Evolutionary conservation across 2,113 vertebrate genomes (phyloP), one percentile per base, ranked within the genome.

Genomic region (Nannobrachium achirus): DNA sequence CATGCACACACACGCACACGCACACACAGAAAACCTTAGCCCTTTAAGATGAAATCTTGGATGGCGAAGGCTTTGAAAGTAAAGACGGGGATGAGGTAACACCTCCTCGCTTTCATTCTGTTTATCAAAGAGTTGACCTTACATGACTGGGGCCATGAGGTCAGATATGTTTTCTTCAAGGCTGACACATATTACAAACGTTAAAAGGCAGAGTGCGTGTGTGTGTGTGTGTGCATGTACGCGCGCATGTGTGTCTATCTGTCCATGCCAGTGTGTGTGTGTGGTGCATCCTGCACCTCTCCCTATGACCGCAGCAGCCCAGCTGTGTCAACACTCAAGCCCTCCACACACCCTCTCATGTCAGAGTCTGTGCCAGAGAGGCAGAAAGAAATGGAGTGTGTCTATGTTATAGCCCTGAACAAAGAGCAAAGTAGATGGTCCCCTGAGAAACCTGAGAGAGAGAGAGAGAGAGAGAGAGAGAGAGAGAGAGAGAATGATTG

Each of bases 51-150:
- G 48, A 50, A 8, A 16, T 50, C n/a, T 18, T 8, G 4, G 41
- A 19, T 5, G 15, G 81, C 68, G 78, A 75, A 79, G 81, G 69
- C 66, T 50, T 57, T 80, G 64, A 80, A 86, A 81, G 80, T 64
- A 72, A 80, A 85, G 73, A 58, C 71, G 73, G 59, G 76, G 48
- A n/a, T 84, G 85, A 89, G 33, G 75, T 73, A 80, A 84, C 75
- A 77, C 61, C 73, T 76, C 55, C 56, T 71, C 76, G 66, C 66
- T 78, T 82, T 85, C 67, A 69, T 69, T 82, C 75, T 85, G 78
- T 84, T 86, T 80, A 85, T 83, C 82, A 84, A 86, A 82, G 53
- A 64, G 49, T 75, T 69, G 78, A 82, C 82, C 86, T 86, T 69
- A 89, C 85, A 83, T 75, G 85, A 86, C 85, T 72, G 56, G 15